phyloP scores from a whole-genome alignment of 2,113 vertebrate species.

The Ameiurus melas region DNA sequence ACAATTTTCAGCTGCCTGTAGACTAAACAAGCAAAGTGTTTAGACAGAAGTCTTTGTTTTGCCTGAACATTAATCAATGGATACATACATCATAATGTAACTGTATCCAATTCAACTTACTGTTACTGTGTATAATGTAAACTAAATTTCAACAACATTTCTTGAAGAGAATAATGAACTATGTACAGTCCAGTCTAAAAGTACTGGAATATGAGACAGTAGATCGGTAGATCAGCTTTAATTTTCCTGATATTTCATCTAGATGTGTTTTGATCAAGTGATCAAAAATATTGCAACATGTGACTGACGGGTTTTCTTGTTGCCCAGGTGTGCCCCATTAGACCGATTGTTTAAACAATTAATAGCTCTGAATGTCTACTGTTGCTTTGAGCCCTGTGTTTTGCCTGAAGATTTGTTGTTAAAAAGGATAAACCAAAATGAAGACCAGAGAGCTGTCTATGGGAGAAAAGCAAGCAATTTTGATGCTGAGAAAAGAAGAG shows the following conservation, averaged over 20 bases:
- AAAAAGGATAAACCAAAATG: not conserved
- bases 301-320: not conserved
- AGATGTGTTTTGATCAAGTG: not conserved
- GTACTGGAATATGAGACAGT: not conserved
- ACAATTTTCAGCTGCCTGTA: constrained; percentile 34
- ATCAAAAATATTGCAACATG: not conserved
- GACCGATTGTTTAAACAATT: not conserved
- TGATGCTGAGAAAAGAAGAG: not conserved
- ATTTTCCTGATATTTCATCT: not conserved
- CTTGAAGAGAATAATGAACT: not conserved
- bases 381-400: not conserved
- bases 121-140: not conserved
- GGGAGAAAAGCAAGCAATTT: not conserved
- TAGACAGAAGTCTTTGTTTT: constrained; percentile 3
- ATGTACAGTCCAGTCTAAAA: not conserved
- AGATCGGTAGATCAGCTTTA: not conserved
- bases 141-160: not conserved
- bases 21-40: constrained; percentile 33
- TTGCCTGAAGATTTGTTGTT: not conserved
- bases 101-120: not conserved
- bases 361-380: not conserved
- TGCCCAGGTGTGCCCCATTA: not conserved
- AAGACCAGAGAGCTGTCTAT: not conserved
- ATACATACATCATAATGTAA: constrained; percentile 15
- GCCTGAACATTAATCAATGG: constrained; percentile 22